phyloP scores from a whole-genome alignment of 2,888 invertebrate species.

The Microplitis deprimator region DNA sequence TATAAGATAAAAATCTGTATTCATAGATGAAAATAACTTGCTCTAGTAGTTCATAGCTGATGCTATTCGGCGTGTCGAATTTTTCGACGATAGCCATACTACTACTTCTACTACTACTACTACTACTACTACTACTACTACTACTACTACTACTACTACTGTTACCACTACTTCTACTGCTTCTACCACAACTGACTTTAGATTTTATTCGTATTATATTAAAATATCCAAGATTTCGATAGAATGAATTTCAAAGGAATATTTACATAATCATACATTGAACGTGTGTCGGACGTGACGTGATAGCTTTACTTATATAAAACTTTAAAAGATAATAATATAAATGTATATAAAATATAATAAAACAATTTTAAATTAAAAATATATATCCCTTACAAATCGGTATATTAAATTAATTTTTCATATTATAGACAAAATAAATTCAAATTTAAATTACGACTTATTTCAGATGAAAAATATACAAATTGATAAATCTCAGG shows the following conservation, averaged over 20 bases:
- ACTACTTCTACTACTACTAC: not conserved
- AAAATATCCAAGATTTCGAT: constrained; percentile 37
- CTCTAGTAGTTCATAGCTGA: constrained; percentile 12
- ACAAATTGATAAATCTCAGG: too few species aligned
- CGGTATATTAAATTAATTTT: too few species aligned
- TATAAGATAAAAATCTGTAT: constrained; percentile 23
- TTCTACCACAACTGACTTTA: constrained; percentile 24
- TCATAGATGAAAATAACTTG: constrained; percentile 33
- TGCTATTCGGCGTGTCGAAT: not conserved
- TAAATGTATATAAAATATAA: not conserved
- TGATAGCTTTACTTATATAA: constrained; percentile 21
- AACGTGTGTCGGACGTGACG: constrained; percentile 32
- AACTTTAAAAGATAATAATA: constrained; percentile 14
- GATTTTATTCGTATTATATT: constrained; percentile 9
- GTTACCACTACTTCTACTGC: constrained; percentile 19
- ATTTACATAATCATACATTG: constrained; percentile 43
- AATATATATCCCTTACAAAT: too few species aligned
- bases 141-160: not conserved
- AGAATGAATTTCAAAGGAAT: constrained; percentile 41
- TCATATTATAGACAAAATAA: too few species aligned
- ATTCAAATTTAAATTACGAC: too few species aligned
- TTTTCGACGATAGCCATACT: not conserved
- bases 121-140: not conserved
- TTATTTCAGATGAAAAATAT: too few species aligned
- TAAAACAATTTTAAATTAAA: constrained; percentile 12